A percentile compares a stretch with the other conserved stretches of the same genome.
These are phyloP conservation scores for Numenius arquata DNA, from an alignment of 2,113 vertebrate genomes.

Conservation along the genomic window DNA sequence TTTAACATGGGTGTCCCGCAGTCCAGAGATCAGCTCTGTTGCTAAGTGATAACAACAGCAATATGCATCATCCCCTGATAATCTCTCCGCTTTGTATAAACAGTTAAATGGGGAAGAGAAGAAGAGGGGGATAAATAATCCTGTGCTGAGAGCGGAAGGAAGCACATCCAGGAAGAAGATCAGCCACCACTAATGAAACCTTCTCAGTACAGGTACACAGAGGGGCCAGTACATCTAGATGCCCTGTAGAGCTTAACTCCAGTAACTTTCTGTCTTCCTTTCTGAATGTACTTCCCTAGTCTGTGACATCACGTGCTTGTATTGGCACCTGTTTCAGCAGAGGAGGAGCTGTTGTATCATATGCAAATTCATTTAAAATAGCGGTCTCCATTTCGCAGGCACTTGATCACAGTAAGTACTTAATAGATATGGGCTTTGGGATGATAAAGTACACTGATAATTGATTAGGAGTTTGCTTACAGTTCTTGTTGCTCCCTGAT, in stretches of 20 bases:
- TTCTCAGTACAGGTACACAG: fast-evolving
- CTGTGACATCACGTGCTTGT: neutral
- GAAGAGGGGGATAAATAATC: neutral
- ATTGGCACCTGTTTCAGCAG: neutral
- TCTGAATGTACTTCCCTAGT: neutral
- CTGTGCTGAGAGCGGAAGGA: neutral
- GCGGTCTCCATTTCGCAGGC: neutral
- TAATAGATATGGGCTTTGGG: neutral
- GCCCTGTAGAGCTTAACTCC: neutral
- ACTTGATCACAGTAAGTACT: neutral
- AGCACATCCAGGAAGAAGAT: neutral
- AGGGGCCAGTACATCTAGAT: neutral
- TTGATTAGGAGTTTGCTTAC: neutral
- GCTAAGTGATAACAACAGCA: neutral
- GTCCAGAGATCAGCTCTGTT: neutral
- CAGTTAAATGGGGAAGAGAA: neutral
- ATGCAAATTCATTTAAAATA: neutral
- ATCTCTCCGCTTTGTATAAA: neutral
- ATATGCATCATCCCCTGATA: neutral
- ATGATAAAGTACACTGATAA: neutral
- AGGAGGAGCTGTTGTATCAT: neutral
- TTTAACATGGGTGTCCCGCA: neutral
- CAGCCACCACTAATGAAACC: neutral
- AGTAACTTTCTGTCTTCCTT: neutral
- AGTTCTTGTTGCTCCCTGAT: neutral